Evolutionary conservation across 2,888 invertebrate species (phyloP), one percentile per base, ranked within the genome.

Genomic region (Ametastegia equiseti): DNA sequence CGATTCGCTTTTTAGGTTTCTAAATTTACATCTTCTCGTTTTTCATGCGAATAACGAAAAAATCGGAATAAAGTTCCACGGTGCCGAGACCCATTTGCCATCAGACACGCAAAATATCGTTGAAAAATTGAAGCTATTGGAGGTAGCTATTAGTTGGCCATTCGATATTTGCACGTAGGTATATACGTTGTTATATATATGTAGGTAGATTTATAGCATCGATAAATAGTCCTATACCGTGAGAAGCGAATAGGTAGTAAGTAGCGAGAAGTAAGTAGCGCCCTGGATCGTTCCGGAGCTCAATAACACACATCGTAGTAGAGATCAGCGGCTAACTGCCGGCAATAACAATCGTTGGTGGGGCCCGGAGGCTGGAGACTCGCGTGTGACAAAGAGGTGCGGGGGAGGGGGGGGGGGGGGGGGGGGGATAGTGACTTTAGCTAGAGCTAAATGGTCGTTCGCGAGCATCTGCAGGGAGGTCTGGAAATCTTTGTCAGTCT

Each of bases 271-370:
- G 75, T 75, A 71, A 47, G 71, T 71, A 50, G 50, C 54, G 50
- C 19, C 36, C 30, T 19, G 36, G 23, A 75, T 36, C 75, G 75
- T 75, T 54, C 19, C 75, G 50, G 50, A 75, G 50, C 75, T 75
- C 75, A 75, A 78, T 78, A 78, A 78, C 78, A 63, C 60, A 63
- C 78, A 42, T 60, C 78, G 78, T 78, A 39, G 27, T 27, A 63
- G 78, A 78, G 78, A 78, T 78, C 78, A 63, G 78, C 78, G 60
- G 78, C 78, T 78, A 78, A 78, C 78, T 63, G 60, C 57, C 78
- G 78, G 45, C 78, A 63, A 78, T 78, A 78, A 78, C 78, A 63
- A 78, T 78, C 78, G 63, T 11, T 19, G 54, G 57, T n/a, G n/a
- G n/a, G n/a, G n/a, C n/a, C n/a, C n/a, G n/a, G n/a, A n/a, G 54